A percentile compares a stretch with the other conserved stretches of the same genome.
Evolutionary conservation across 2,113 vertebrate species (phyloP).

Genomic region (Gobius niger): DNA sequence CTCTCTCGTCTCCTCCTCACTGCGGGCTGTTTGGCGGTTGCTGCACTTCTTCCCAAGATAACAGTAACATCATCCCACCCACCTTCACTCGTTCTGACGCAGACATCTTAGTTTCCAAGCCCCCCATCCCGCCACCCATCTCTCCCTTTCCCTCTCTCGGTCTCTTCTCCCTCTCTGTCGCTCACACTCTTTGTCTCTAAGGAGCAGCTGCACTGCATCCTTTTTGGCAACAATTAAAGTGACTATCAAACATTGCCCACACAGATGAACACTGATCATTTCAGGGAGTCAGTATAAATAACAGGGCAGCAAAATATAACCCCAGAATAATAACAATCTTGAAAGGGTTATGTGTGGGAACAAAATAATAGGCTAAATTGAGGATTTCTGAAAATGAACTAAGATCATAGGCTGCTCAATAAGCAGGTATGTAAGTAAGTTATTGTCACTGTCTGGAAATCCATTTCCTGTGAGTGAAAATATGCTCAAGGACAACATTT

Average conservation of each 20-base stretch:
- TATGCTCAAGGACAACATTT: no score
- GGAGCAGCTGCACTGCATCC: background rate
- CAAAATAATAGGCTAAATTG: no score
- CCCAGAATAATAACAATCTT: background rate
- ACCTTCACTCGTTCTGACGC: slow-evolving; percentile 56
- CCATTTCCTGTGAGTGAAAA: no score
- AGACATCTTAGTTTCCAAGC: slow-evolving; percentile 32
- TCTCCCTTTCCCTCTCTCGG: slow-evolving; percentile 2
- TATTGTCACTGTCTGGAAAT: no score
- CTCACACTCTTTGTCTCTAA: slow-evolving; percentile 10
- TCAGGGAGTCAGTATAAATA: background rate
- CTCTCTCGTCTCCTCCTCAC: slow-evolving; percentile 21
- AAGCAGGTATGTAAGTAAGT: no score
- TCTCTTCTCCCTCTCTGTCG: slow-evolving; percentile 14
- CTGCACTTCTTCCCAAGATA: slow-evolving; percentile 50
- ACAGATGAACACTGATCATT: background rate
- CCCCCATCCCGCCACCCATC: slow-evolving; percentile 14
- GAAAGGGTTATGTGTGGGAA: background rate
- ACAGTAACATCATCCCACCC: slow-evolving; percentile 60
- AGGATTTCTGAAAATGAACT: no score
- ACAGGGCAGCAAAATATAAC: background rate
- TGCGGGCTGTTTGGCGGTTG: slow-evolving; percentile 43
- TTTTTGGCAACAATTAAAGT: slow-evolving; percentile 25
- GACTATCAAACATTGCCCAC: slow-evolving; percentile 12
- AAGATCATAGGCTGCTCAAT: no score